phyloP scores from a whole-genome alignment of 2,888 invertebrate genomes.

The Aporophyla nigra region DNA sequence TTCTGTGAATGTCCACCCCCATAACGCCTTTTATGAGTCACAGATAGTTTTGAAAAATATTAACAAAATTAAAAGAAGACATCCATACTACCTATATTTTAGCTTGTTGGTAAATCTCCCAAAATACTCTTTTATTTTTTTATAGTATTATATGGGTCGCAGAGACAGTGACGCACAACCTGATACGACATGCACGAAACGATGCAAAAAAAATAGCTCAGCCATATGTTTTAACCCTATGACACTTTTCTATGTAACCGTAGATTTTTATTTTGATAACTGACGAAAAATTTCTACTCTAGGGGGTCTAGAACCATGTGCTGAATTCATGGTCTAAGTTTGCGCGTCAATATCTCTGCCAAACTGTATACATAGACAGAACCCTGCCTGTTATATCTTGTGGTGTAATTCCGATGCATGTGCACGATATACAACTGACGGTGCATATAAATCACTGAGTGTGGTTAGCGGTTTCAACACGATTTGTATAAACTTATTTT shows the following conservation, averaged over 20 bases:
- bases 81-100: not conserved
- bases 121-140: not conserved
- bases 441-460: slow-evolving; percentile 73
- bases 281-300: too few relatives aligned
- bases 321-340: too few relatives aligned
- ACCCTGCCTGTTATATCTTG: not conserved
- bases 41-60: too few relatives aligned
- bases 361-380: not conserved
- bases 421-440: slow-evolving; percentile 67
- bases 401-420: slow-evolving; percentile 51
- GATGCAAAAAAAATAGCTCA: too few relatives aligned
- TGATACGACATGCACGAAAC: too few relatives aligned
- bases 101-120: not conserved
- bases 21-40: not conserved
- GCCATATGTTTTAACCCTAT: too few relatives aligned
- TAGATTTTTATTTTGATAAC: too few relatives aligned
- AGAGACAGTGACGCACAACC: too few relatives aligned
- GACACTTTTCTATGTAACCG: too few relatives aligned
- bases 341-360: too few relatives aligned
- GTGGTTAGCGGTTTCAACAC: slow-evolving; percentile 77
- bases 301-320: too few relatives aligned
- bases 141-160: not conserved
- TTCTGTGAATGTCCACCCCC: not conserved
- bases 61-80: too few relatives aligned
- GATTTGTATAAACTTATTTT: slow-evolving; percentile 73